phyloP scores from a whole-genome alignment of 2,888 invertebrate species.

The Phasia obesa region DNA sequence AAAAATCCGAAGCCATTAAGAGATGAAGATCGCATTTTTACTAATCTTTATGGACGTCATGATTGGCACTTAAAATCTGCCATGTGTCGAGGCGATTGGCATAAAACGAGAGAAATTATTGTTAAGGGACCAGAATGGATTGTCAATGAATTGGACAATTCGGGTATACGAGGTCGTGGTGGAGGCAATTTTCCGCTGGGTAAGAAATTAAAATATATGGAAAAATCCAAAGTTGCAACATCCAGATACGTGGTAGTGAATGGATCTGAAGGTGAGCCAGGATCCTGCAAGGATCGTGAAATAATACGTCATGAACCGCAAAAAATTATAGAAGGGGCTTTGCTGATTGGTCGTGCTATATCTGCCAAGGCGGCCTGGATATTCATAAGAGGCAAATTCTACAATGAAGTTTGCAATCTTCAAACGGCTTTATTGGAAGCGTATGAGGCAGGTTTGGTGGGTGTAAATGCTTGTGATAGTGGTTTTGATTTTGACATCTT shows the following conservation, averaged over 20 bases:
- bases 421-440: slow-evolving; percentile 98
- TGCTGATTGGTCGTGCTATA: slow-evolving; percentile 96
- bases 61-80: slow-evolving; percentile 98
- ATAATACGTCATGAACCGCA: slow-evolving; percentile 99
- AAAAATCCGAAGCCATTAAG: slow-evolving; percentile 88
- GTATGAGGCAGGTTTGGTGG: slow-evolving; percentile 95
- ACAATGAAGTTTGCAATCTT: slow-evolving; percentile 98
- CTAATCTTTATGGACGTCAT: slow-evolving; percentile 98
- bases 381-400: slow-evolving; percentile 99
- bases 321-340: slow-evolving; percentile 95
- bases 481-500: slow-evolving; percentile 98
- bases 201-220: slow-evolving; percentile 99
- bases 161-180: slow-evolving; percentile 97
- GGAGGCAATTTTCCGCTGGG: slow-evolving; percentile 99
- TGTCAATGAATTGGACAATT: slow-evolving; percentile 95
- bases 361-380: slow-evolving; percentile 98
- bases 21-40: slow-evolving; percentile 97
- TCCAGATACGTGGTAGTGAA: slow-evolving; percentile 98
- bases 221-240: slow-evolving; percentile 94
- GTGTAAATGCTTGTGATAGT: slow-evolving; percentile 96
- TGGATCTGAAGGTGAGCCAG: slow-evolving; percentile 96
- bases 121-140: slow-evolving; percentile 98
- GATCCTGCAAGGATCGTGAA: slow-evolving; percentile 99
- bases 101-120: slow-evolving; percentile 97
- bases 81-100: slow-evolving; percentile 95